A percentile compares a stretch with the other conserved stretches of the same genome.
phyloP scores from a whole-genome alignment of 2,888 invertebrate species.

The Glaucopsyche alexis region DNA sequence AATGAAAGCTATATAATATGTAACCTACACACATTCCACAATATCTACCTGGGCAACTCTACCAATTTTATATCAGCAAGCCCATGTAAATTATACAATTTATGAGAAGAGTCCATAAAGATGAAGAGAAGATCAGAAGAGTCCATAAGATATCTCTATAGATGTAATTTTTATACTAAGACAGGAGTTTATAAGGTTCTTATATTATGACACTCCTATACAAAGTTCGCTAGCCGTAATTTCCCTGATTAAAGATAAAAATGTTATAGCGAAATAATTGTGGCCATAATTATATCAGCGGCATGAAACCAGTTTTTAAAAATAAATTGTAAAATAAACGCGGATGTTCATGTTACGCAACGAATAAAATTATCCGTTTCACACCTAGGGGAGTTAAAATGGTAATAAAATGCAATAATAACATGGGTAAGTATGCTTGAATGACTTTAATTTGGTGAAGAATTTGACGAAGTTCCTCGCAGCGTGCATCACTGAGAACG shows the following conservation, averaged over 20 bases:
- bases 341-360: conserved; percentile 18
- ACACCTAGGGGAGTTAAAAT: conserved; percentile 20
- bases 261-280: conserved; percentile 1
- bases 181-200: too few relatives aligned
- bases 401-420: background rate
- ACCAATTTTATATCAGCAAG: too few relatives aligned
- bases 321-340: conserved; percentile 21
- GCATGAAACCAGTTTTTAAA: background rate
- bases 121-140: too few relatives aligned
- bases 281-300: background rate
- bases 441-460: background rate
- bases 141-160: too few relatives aligned
- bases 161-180: too few relatives aligned
- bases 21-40: too few relatives aligned
- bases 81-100: too few relatives aligned
- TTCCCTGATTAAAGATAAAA: background rate
- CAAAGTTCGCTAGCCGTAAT: background rate
- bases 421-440: background rate
- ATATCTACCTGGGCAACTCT: too few relatives aligned
- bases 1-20: too few relatives aligned
- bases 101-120: too few relatives aligned
- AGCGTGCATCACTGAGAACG: background rate
- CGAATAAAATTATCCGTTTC: conserved; percentile 14
- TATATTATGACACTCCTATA: background rate
- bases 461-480: background rate